Evolutionary conservation across 2,888 invertebrate species (phyloP), one percentile per base, ranked within the genome.

Genomic region (Caenorhabditis sinica): DNA sequence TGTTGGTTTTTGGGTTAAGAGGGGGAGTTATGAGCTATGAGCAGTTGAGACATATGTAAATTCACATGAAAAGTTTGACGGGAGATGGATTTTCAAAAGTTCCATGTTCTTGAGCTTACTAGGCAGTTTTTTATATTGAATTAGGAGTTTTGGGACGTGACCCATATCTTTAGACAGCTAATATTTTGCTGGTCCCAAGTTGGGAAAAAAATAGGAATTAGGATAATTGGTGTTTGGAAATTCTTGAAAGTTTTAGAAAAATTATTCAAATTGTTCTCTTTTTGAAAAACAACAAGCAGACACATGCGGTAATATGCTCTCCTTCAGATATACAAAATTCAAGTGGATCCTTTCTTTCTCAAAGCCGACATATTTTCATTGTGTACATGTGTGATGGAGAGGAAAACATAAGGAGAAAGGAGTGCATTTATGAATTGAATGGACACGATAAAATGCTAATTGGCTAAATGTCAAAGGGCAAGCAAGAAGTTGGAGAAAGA

Each of bases 401-500:
- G 53, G 60, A 60, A 40, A 28, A 56, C 43, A 66, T 25, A 45
- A 23, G 15, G 15, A 28, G 45, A 28, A 4, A 6, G n/a, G n/a
- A 17, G 36, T 61, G 49, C 51, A 58, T 76, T 77, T 77, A 77
- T 77, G 76, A 77, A 77, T 68, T 68, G 66, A 66, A 65, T 45
- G 40, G 58, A 77, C 60, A 77, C 58, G 65, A 79, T 61, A 79
- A 79, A 66, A 80, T 71, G 63, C 80, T 80, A 80, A 80, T 80
- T 80, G 80, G 80, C 80, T 80, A 43, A 56, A 72, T 80, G 61
- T 80, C 71, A 45, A 43, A 66, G 73, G 61, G 73, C 36, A 68
- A 45, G 25, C 20, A 33, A 13, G n/a, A 45, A n/a, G 30, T 28
- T 43, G 25, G 28, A n/a, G 3, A 17, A 60, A 43, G 5, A 33